These are phyloP conservation scores for Physeter macrocephalus DNA, from an alignment of 2,113 vertebrate genomes.

Conservation along the genomic window DNA sequence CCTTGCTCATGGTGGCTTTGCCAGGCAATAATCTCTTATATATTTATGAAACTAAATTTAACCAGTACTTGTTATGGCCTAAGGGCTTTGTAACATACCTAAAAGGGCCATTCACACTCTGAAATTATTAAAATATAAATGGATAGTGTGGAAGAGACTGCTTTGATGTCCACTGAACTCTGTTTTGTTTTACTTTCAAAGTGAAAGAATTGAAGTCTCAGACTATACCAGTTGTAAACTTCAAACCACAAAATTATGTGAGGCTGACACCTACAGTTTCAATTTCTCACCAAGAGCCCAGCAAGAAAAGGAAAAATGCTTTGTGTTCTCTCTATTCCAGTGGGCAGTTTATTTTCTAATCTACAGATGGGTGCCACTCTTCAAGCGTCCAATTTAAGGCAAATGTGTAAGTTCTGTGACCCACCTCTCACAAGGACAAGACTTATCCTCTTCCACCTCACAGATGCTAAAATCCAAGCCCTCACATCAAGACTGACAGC, in stretches of 20 bases:
- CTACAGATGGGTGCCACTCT: neutral
- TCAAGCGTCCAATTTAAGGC: neutral
- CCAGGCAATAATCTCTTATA: neutral
- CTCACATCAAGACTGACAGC: neutral
- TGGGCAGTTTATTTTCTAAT: neutral
- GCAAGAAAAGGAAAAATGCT: neutral
- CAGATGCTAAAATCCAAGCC: no score
- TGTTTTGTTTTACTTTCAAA: neutral
- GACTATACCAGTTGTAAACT: neutral
- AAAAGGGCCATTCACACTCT: neutral
- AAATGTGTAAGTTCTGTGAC: neutral
- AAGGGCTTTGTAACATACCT: neutral
- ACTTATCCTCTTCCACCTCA: neutral
- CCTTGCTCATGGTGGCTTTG: neutral
- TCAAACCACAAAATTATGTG: neutral
- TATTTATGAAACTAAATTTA: neutral
- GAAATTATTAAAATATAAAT: neutral
- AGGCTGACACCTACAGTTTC: neutral
- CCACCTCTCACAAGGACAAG: neutral
- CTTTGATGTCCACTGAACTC: neutral
- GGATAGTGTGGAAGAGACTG: neutral
- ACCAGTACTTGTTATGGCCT: neutral
- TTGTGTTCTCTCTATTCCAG: neutral
- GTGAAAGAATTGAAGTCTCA: neutral
- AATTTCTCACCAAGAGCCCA: neutral